Base-by-base conservation (phyloP, 2,888 invertebrate species). In the Scelioninae gen. 2 region DNA sequence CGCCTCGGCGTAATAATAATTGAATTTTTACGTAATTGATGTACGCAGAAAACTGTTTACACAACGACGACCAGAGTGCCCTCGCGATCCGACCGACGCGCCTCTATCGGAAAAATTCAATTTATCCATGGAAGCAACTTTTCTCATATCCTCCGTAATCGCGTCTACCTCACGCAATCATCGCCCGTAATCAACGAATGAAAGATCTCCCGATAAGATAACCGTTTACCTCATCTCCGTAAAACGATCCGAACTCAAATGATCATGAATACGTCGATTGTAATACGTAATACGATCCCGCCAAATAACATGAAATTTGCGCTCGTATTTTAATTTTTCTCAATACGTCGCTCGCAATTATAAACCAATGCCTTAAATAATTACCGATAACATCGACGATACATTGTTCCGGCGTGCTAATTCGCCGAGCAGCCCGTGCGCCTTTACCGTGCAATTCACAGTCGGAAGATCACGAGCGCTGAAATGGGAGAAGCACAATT, bases 21-120 rank as follows among this genome's bases (percentile, higher is more conserved):
- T 39, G 6, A 15, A 13, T 33, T 57, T 43, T 43, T 46, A 33
- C 19, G 11, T 33, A 43, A 57, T 18, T 57, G 33, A 31, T 31
- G n/a, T 18, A 31, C 41, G n/a, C 31, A 19, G 15, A 25, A 48
- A 48, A 61, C 16, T 61, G 48, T 61, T 39, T 61, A 25, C 25
- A 50, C 48, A 13, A n/a, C 37, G n/a, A n/a, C n/a, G n/a, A n/a
- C n/a, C n/a, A n/a, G n/a, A n/a, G n/a, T n/a, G n/a, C n/a, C n/a
- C 18, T 28, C 55, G 16, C 37, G 43, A 45, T 53, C 13, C 33
- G 15, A 43, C 19, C 33, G 35, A n/a, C n/a, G n/a, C n/a, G n/a
- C n/a, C n/a, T n/a, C n/a, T n/a, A n/a, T 69, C 25, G 48, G 63
- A 67, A 73, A 67, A 75, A 77, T 78, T 78, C 75, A 79, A 78